These are phyloP conservation scores for Hylia prasina DNA, from an alignment of 2,113 vertebrate genomes.

Conservation along the genomic window DNA sequence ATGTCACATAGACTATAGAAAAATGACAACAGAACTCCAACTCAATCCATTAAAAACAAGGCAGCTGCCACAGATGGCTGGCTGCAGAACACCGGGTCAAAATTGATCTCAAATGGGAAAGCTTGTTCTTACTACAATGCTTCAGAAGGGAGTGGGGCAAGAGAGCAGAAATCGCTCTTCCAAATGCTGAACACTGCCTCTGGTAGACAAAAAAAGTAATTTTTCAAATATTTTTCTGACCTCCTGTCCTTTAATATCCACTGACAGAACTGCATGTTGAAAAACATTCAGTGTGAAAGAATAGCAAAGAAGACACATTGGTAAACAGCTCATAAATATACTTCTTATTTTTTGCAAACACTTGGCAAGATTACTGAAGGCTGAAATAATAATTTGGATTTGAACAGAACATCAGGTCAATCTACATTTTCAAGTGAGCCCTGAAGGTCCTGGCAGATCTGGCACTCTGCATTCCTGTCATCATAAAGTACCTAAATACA, in stretches of 20 bases:
- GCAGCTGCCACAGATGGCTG: neutral
- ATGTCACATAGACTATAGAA: neutral
- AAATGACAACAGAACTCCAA: neutral
- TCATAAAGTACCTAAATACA: neutral
- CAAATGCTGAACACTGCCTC: neutral
- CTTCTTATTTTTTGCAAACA: neutral
- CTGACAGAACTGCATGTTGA: neutral
- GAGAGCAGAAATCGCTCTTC: neutral
- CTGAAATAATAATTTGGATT: neutral
- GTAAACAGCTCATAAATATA: neutral
- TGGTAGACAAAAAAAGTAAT: neutral
- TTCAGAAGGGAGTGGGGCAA: neutral
- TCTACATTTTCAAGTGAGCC: neutral
- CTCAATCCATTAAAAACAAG: neutral
- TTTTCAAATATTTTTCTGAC: neutral
- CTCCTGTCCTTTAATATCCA: neutral
- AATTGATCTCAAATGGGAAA: neutral
- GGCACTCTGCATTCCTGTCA: accelerated
- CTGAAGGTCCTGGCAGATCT: neutral
- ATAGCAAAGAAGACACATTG: neutral
- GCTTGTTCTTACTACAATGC: neutral
- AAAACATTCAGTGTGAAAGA: neutral
- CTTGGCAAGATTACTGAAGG: neutral
- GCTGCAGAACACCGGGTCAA: neutral
- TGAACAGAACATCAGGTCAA: neutral